Base-by-base conservation (phyloP, 2,797 vertebrate genomes). In the Discoglossus pictus region DNA sequence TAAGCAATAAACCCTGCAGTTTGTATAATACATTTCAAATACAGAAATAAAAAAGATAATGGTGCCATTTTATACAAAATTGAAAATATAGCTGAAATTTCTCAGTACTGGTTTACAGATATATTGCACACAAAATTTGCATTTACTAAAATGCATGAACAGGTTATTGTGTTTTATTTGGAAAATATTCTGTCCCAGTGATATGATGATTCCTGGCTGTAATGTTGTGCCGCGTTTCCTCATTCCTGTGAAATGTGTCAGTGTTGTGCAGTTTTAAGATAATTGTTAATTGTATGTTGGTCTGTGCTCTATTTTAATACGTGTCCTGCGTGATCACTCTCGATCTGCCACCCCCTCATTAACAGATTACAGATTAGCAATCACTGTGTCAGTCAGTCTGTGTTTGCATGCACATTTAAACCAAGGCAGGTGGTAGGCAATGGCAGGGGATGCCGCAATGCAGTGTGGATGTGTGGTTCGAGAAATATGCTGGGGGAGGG, bases 301-400 rank as follows among this genome's bases (percentile, higher is more conserved):
- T 58, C 20, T 39, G 50, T 58, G 61, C 59, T 27, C 50, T 50
- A 35, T 47, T 4, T 62, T 64, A 64, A 58, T 64, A 54, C 58
- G 50, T 71, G 68, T 71, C 34, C 44, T 64, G 44, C 15, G 36
- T 46, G 51, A 71, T 71, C 67, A 63, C 25, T 51, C 59, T 70
- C 43, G 17, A 21, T 51, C 12, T 56, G 51, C 42, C 68, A 71
- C 60, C 68, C 61, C 13, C 40, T 71, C 52, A 71, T 71, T 71
- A 71, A 15, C 68, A 42, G 61, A 71, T 71, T 71, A 71, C 42
- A 51, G 52, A 35, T 58, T 25, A 18, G 61, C 68, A 71, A 71
- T 64, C 68, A 71, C 35, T 27, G 43, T 43, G 48, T 71, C 61
- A 71, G 53, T 58, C 31, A 48, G 51, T 24, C 25, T 55, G 55